Base-by-base conservation (phyloP, 1,140 invertebrate genomes). In the Samia ricini region DNA sequence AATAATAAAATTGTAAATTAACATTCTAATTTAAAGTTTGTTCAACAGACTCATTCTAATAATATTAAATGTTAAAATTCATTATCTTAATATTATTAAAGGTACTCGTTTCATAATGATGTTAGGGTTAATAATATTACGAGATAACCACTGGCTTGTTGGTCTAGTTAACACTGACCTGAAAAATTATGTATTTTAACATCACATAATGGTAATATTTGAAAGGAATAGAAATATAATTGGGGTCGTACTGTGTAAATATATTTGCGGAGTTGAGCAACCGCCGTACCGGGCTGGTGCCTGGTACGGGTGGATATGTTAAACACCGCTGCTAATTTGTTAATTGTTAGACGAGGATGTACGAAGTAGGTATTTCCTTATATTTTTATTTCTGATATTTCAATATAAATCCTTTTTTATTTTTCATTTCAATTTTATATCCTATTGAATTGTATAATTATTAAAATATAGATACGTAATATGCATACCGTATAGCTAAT, bases 311-410 rank as follows among this genome's bases (percentile, higher is more conserved):
- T 20, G 26, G 54, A 55, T 48, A 63, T 64, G 66, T 63, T 68
- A 49, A 61, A 68, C 61, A 64, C 61, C 4, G 48, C 49, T 67
- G 56, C 24, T 63, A 63, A 67, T 67, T 67, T 63, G 65, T 67
- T 67, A 24, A 67, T 67, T 60, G 52, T 60, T 22, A 57, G 19
- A 57, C 52, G 29, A 7, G n/a, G 36, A 60, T 56, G 24, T 63
- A 63, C 50, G 48, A 63, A 60, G 51, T 42, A 10, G n/a, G 15
- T 10, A 36, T 26, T 4, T 26, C 26, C 4, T n/a, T n/a, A n/a
- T n/a, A n/a, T n/a, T n/a, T n/a, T n/a, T n/a, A n/a, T n/a, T n/a
- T n/a, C n/a, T n/a, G n/a, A n/a, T n/a, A n/a, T n/a, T n/a, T n/a
- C n/a, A n/a, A n/a, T n/a, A n/a, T n/a, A n/a, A n/a, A n/a, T n/a